Conservation (phyloP, 2,797 vertebrate species). For the Poecile montanus region DNA sequence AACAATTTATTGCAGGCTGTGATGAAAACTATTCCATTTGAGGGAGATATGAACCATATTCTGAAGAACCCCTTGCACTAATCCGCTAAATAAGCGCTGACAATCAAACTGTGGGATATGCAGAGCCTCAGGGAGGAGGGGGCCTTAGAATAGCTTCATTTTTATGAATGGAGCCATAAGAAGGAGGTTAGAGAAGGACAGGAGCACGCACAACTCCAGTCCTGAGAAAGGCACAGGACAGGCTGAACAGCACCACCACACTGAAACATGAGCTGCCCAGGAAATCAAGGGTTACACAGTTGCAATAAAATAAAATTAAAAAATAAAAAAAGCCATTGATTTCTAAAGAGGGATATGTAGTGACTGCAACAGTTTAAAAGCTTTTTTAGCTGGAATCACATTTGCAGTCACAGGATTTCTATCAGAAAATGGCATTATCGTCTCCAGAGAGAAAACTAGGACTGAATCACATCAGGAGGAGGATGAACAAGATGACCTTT, state of each 20-base stretch:
- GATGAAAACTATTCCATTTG: neutral
- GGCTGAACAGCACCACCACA: neutral
- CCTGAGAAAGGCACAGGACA: neutral
- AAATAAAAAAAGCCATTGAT: neutral
- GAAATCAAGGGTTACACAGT: neutral
- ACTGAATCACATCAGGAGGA: neutral
- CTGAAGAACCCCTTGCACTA: neutral
- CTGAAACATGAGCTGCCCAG: neutral
- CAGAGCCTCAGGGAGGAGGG: neutral
- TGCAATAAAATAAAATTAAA: neutral
- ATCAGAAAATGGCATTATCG: neutral
- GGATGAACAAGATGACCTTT: constrained; percentile 17
- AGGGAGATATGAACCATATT: neutral
- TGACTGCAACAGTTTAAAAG: constrained; percentile 14
- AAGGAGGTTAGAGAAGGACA: neutral
- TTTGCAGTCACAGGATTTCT: neutral
- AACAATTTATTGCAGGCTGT: neutral
- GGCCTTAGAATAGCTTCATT: neutral
- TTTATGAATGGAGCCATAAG: constrained; percentile 22
- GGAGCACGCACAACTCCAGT: neutral
- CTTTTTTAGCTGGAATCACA: constrained; percentile 33
- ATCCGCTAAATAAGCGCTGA: neutral
- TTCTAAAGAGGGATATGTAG: neutral
- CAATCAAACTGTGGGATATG: neutral
- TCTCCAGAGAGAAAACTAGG: neutral